Base-by-base conservation (phyloP, 1,140 invertebrate genomes). In the Phymastichus coffea region DNA sequence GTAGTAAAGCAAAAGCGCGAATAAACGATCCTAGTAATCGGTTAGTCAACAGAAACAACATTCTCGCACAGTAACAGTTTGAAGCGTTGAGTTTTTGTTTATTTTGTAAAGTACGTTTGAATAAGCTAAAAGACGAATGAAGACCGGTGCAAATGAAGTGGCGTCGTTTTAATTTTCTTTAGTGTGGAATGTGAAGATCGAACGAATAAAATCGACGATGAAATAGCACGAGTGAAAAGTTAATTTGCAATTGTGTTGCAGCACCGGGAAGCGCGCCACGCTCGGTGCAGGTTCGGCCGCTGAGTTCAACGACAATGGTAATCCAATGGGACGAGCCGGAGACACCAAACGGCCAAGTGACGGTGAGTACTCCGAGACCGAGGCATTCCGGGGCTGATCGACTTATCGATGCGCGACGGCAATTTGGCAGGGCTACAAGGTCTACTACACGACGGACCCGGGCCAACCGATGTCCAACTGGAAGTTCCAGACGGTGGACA, bases 401-500 rank as follows among this genome's bases (percentile, higher is more conserved):
- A 30, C 12, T 30, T 30, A 8, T 30, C 12, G n/a, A n/a, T n/a
- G 8, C n/a, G 33, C 33, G n/a, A 35, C n/a, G 33, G n/a, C n/a
- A n/a, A n/a, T n/a, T n/a, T n/a, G n/a, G n/a, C 64, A 97, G 95
- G 95, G 94, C 63, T 99, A 99, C 84, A 98, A 97, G 82, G 92
- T 99, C 49, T 98, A 93, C 77, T 99, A 96, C 81, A 97, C 95
- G 8, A 90, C 88, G 65, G 91, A 94, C 70, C 87, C 94, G 19
- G 87, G 89, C 65, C 86, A 92, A 43, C 87, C 89, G 4, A 88
- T 96, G 79, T 87, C 91, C 26, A 89, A 90, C 10, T 98, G 95
- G 96, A 86, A 93, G 61, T 90, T 91, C 8, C 92, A 95, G 81
- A 88, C 89, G 81, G 92, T 97, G 63, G 93, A 97, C 76, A 95